These are phyloP conservation scores for Drosophila sucinea DNA, from an alignment of 1,140 invertebrate species.

Conservation along the genomic window DNA sequence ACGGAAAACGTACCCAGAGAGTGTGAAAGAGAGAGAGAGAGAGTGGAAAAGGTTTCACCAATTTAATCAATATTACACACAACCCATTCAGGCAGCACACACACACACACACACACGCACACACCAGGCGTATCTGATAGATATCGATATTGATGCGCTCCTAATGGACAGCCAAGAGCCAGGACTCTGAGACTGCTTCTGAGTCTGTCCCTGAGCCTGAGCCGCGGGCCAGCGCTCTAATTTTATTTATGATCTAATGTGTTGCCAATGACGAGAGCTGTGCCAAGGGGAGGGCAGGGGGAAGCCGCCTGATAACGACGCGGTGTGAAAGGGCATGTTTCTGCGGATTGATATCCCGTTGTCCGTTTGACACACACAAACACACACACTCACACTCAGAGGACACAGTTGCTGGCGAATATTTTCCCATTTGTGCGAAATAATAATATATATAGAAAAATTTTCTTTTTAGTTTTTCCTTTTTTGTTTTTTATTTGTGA, in stretches of 20 bases:
- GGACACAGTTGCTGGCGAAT: background rate
- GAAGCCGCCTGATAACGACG: constrained; percentile 46
- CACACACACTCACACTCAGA: constrained; percentile 6
- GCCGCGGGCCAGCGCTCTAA: constrained; percentile 55
- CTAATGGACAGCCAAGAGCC: constrained; percentile 60
- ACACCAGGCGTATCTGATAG: constrained; percentile 71
- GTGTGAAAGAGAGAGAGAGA: background rate
- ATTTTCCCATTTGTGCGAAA: background rate
- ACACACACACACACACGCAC: constrained; percentile 36
- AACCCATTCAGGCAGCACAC: constrained; percentile 51
- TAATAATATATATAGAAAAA: background rate
- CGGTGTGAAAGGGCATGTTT: constrained; percentile 80
- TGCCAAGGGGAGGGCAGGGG: background rate
- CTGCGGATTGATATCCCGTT: constrained; percentile 80
- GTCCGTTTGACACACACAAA: constrained; percentile 47
- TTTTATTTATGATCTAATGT: constrained; percentile 82
- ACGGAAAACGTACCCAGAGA: background rate
- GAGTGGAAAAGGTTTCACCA: constrained; percentile 65
- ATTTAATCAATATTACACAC: constrained; percentile 81
- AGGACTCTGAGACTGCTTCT: background rate
- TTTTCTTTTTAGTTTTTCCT: constrained; percentile 30
- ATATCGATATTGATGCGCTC: constrained; percentile 60
- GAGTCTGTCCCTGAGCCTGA: background rate
- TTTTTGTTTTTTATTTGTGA: constrained; percentile 7
- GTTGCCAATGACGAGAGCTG: constrained; percentile 46